A percentile compares a stretch with the other conserved stretches of the same genome.
phyloP scores from a whole-genome alignment of 2,888 invertebrate genomes.

The Coenonympha glycerion region DNA sequence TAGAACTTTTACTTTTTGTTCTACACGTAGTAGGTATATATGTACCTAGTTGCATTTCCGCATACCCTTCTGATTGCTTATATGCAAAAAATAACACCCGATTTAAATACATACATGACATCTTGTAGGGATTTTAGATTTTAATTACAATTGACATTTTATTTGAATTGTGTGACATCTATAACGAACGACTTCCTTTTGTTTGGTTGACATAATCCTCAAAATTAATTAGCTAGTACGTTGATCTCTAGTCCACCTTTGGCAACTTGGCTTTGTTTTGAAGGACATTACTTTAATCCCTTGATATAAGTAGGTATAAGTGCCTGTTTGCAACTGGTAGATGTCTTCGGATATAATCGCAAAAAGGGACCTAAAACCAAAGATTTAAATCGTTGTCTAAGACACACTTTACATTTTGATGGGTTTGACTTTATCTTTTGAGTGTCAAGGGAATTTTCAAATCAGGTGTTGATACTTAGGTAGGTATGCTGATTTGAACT shows the following conservation, averaged over 20 bases:
- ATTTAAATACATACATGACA: not conserved
- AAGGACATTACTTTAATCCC: not conserved
- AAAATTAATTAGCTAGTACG: slow-evolving; percentile 2
- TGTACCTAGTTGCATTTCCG: not conserved
- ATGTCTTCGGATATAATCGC: no score
- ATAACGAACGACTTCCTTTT: not conserved
- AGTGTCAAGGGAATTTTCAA: no score
- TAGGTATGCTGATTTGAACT: no score
- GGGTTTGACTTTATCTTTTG: no score
- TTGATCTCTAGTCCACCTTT: not conserved
- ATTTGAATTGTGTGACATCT: not conserved
- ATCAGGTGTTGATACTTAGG: no score
- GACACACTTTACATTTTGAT: no score
- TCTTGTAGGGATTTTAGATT: not conserved
- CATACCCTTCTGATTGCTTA: not conserved
- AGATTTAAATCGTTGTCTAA: no score
- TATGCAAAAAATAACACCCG: not conserved
- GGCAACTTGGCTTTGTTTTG: not conserved
- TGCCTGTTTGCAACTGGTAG: no score
- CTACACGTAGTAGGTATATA: not conserved
- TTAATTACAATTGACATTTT: slow-evolving; percentile 1
- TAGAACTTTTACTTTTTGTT: no score
- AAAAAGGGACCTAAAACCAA: no score
- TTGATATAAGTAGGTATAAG: no score
- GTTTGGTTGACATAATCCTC: not conserved